Evolutionary conservation across 2,888 invertebrate genomes (phyloP).

Genomic region (Cyrtodaria siliqua): DNA sequence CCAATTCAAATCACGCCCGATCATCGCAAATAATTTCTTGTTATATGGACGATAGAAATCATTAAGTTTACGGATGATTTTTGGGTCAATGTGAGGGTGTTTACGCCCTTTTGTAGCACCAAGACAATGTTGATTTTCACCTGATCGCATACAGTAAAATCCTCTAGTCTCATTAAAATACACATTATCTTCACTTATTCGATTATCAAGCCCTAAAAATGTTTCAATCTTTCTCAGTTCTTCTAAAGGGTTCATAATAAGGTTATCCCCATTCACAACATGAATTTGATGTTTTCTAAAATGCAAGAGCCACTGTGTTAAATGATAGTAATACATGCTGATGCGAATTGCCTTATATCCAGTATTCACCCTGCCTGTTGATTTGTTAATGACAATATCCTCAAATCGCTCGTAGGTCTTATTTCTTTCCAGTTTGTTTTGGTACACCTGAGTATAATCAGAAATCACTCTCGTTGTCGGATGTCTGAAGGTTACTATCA

Average conservation of each 20-base stretch:
- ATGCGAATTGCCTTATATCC: conserved; percentile 86
- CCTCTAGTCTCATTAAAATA: conserved; percentile 99
- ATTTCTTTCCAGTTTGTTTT: conserved; percentile 85
- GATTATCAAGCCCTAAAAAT: conserved; percentile 82
- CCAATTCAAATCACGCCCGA: conserved; percentile 97
- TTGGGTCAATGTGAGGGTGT: conserved; percentile 94
- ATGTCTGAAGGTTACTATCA: conserved; percentile 97
- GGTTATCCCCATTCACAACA: conserved; percentile 91
- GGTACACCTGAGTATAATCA: conserved; percentile 97
- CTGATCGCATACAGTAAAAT: conserved; percentile 94
- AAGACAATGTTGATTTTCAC: conserved; percentile 91
- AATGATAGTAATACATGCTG: conserved; percentile 88
- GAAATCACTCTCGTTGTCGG: conserved; percentile 98
- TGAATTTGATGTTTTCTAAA: conserved; percentile 97
- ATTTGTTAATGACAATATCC: conserved; percentile 84
- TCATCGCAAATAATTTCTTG: conserved; percentile 90
- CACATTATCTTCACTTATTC: conserved; percentile 91
- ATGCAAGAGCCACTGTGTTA: conserved; percentile 96
- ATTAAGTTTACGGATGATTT: conserved; percentile 86
- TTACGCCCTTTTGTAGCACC: conserved; percentile 95
- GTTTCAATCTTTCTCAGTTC: conserved; percentile 82
- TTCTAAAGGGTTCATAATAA: conserved; percentile 81
- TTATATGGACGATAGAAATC: conserved; percentile 84
- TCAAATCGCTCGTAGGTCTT: conserved; percentile 84
- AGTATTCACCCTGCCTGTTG: conserved; percentile 85